Evolutionary conservation across 2,797 vertebrate genomes (phyloP).

Genomic region (Emys orbicularis): DNA sequence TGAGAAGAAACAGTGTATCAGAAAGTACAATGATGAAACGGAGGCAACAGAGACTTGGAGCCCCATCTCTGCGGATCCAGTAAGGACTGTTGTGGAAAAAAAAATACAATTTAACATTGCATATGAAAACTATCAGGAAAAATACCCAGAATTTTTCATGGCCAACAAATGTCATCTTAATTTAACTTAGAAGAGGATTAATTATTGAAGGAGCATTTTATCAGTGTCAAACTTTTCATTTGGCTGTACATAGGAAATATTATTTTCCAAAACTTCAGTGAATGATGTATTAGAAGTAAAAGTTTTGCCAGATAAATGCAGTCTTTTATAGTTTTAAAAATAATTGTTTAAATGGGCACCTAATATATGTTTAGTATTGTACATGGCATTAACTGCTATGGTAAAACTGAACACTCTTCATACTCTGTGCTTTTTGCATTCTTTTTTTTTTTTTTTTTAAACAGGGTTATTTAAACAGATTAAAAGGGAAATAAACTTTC

Average conservation of each 20-base stretch:
- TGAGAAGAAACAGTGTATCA: slow-evolving; percentile 63
- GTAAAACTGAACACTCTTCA: not conserved
- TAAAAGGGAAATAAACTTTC: not conserved
- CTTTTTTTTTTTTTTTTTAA: not conserved
- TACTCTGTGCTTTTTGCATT: not conserved
- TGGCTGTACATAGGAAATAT: not conserved
- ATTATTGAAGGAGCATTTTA: not conserved
- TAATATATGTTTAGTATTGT: slow-evolving; percentile 1
- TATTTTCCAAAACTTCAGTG: not conserved
- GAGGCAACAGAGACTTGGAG: slow-evolving; percentile 89
- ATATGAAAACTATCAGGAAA: slow-evolving; percentile 10
- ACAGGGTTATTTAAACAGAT: not conserved
- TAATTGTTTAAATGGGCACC: not conserved
- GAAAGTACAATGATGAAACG: slow-evolving; percentile 88
- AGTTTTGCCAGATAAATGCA: not conserved
- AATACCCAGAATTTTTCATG: slow-evolving; percentile 36
- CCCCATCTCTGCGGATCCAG: slow-evolving; percentile 90
- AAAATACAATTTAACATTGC: slow-evolving; percentile 8
- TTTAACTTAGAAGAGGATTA: slow-evolving; percentile 45
- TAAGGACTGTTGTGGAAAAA: slow-evolving; percentile 83
- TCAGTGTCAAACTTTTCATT: not conserved
- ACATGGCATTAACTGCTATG: not conserved
- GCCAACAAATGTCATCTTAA: slow-evolving; percentile 19
- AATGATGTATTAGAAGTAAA: not conserved
- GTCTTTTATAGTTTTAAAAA: not conserved